Evolutionary conservation across 92 coral and sea anemone species (phyloP), one percentile per base, ranked within the genome.

Genomic region (Virgularia gustaviana): DNA sequence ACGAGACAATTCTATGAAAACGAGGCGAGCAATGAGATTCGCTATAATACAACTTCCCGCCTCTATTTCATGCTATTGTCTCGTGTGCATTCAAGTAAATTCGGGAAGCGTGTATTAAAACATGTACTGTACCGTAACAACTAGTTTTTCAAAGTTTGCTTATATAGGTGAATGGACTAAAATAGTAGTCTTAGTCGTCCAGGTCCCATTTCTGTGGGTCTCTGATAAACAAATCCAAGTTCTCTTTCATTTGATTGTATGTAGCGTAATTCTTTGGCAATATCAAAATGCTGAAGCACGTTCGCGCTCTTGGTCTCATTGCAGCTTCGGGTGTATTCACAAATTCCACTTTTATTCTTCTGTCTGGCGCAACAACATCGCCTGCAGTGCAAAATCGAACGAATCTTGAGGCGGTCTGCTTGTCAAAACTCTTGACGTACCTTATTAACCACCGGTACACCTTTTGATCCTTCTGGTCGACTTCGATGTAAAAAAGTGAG

Each of bases 361-460:
- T 62, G 5, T 56, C 75, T 16, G 87, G 86, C 16, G 44, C 41
- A 38, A 86, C 25, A 22, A 79, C 34, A 36, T 84, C 85, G 28
- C 62, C 78, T 16, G 85, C 89, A 6, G 95, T 87, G 19, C 84
- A 80, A 44, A 88, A 88, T 1, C 87, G 89, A 24, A 88, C 75
- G 47, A 88, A 85, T 30, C 73, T 62, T 8, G 73, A 25, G 12
- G 79, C 57, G 55, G 73, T 77, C 54, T 85, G 66, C 34, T 61
- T 19, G n/a, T 73, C 81, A 34, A 64, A 56, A 57, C 71, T 79
- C 57, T 78, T 86, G 18, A 86, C 45, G 34, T 83, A 83, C 51
- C 78, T 68, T 18, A 34, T 42, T 33, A 86, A 57, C 90, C 87
- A 82, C 33, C 85, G 71, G 7, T 41, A 72, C 20, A 86, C 79